phyloP scores from a whole-genome alignment of 2,888 invertebrate species.

The Drosophila maculinotata region DNA sequence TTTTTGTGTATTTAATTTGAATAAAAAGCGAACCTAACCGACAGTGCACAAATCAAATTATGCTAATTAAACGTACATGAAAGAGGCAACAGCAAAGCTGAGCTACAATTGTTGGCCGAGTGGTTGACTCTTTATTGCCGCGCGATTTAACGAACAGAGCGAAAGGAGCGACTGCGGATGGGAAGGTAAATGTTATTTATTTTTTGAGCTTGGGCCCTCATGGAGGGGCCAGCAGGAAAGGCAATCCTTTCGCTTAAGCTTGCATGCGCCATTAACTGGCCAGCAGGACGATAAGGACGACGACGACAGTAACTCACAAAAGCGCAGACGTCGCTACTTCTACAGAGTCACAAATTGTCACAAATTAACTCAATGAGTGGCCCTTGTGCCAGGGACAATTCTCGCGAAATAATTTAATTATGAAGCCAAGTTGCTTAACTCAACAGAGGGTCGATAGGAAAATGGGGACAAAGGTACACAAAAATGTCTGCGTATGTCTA shows the following conservation, averaged over 20 bases:
- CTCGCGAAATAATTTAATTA: slow-evolving; percentile 74
- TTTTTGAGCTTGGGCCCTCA: slow-evolving; percentile 16
- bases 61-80: slow-evolving; percentile 72
- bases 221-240: background rate
- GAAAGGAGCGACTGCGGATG: background rate
- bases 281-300: slow-evolving; percentile 8
- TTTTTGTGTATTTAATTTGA: slow-evolving; percentile 55
- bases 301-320: slow-evolving; percentile 29
- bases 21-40: slow-evolving; percentile 29
- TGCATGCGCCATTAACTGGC: slow-evolving; percentile 21
- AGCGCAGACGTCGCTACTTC: slow-evolving; percentile 51
- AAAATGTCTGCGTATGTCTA: background rate
- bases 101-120: slow-evolving; percentile 59
- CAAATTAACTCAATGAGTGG: slow-evolving; percentile 76
- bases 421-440: slow-evolving; percentile 25
- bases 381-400: slow-evolving; percentile 52
- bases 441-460: slow-evolving; percentile 4
- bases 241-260: slow-evolving; percentile 35
- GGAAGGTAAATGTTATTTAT: slow-evolving; percentile 49
- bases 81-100: slow-evolving; percentile 37
- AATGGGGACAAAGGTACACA: background rate
- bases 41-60: slow-evolving; percentile 62
- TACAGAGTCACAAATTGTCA: slow-evolving; percentile 59
- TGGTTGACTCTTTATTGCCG: slow-evolving; percentile 68
- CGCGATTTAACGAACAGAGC: slow-evolving; percentile 60